Evolutionary conservation across 2,113 vertebrate genomes (phyloP), one percentile per base, ranked within the genome.

Genomic region (Desmodus rotundus): DNA sequence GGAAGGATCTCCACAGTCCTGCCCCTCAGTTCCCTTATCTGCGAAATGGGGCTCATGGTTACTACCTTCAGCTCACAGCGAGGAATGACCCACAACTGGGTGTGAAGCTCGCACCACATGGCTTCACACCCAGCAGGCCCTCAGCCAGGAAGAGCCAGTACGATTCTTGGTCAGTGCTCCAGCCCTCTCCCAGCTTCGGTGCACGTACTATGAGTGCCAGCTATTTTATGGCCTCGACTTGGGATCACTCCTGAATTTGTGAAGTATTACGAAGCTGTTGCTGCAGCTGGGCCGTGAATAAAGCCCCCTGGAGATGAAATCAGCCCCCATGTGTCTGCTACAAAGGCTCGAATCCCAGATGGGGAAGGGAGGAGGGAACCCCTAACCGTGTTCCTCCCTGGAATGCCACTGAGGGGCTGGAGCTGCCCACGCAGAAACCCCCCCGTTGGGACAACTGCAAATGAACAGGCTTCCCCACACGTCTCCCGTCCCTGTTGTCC

Each of bases 231-330:
- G 82, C n/a, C 28, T 22, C 87, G 22, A 17, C 36, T 73, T 52
- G 20, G 54, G 19, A 7, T 65, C 43, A 91, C 77, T 11, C 50
- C 63, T 90, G 78, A 31, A 56, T 28, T 33, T 61, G 24, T 41
- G 52, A 85, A 89, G 31, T 89, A n/a, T 72, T 4, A 31, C 28
- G 28, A 65, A 91, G 58, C 50, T 77, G n/a, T 83, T 56, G 12
- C 68, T 56, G 6, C 16, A 70, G 56, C 87, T 93, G 83, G 50
- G 43, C 45, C 95, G n/a, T 45, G 50, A 85, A 58, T 33, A 36
- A 76, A 91, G 45, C 26, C 17, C 11, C 22, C 4, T 4, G 4
- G 38, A 84, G 72, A 41, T 41, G 52, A 54, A 80, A 47, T 33
- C 13, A 24, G 45, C 22, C 14, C 3, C 65, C 47, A 26, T 65